Evolutionary conservation across 2,797 vertebrate species (phyloP).

Genomic region (Typhlichthys subterraneus): DNA sequence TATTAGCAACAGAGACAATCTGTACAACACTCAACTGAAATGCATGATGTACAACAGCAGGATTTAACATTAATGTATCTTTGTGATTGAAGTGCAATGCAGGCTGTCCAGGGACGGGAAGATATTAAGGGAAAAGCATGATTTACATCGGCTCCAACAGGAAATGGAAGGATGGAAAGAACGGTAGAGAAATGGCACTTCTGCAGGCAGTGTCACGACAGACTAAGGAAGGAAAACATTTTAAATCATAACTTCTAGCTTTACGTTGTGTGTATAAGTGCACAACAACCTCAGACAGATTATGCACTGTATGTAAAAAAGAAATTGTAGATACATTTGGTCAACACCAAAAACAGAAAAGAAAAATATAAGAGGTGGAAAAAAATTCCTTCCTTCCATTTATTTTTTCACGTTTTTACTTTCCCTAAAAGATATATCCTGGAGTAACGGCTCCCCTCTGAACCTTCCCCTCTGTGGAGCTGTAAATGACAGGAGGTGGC

Average conservation of each 20-base stretch:
- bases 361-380: not conserved
- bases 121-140: slow-evolving; percentile 1
- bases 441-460: slow-evolving; percentile 53
- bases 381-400: slow-evolving; percentile 69
- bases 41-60: slow-evolving; percentile 26
- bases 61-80: slow-evolving; percentile 20
- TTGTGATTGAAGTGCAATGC: slow-evolving; percentile 33
- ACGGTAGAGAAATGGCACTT: not conserved
- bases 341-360: not conserved
- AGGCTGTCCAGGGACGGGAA: slow-evolving; percentile 11
- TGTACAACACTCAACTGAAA: not conserved
- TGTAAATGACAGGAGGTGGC: slow-evolving; percentile 44
- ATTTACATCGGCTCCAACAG: slow-evolving; percentile 1
- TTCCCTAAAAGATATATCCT: slow-evolving; percentile 51
- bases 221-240: too few species aligned
- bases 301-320: not conserved
- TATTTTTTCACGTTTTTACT: slow-evolving; percentile 41
- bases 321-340: not conserved
- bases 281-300: slow-evolving; percentile 7
- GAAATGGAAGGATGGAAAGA: slow-evolving; percentile 1
- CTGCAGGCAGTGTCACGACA: too few species aligned
- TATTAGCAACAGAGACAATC: not conserved
- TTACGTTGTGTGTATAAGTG: too few species aligned
- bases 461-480: slow-evolving; percentile 31
- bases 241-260: too few species aligned